A percentile compares a stretch with the other conserved stretches of the same genome.
phyloP scores from a whole-genome alignment of 2,113 vertebrate species.

The Proteles cristata region DNA sequence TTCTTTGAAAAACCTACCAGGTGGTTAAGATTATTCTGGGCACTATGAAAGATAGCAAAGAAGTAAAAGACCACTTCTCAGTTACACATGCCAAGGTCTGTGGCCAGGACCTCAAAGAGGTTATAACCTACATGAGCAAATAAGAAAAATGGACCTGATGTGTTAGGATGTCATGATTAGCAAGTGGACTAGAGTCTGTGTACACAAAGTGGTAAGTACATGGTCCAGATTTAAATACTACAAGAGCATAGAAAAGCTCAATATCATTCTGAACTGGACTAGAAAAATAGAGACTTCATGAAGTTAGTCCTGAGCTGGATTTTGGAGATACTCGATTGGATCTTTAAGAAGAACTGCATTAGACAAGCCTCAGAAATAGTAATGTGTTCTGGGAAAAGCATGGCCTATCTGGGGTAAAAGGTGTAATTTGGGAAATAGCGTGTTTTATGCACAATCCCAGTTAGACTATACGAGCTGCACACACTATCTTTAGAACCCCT shows the following conservation, averaged over 20 bases:
- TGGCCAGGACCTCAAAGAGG: background rate
- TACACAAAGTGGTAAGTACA: background rate
- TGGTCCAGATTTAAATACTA: background rate
- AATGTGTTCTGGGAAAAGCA: background rate
- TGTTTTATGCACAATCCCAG: background rate
- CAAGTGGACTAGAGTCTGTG: background rate
- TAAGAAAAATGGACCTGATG: background rate
- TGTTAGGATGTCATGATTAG: background rate
- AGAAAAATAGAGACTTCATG: background rate
- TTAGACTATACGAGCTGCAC: background rate
- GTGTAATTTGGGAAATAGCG: background rate
- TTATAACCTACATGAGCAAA: background rate
- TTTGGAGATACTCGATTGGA: background rate
- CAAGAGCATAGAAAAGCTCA: background rate
- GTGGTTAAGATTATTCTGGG: background rate
- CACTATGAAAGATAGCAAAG: background rate
- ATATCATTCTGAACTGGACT: background rate
- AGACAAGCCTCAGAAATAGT: background rate
- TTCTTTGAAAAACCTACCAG: slow-evolving; percentile 39
- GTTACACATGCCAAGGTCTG: background rate
- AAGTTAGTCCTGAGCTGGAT: background rate
- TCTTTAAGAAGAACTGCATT: slow-evolving; percentile 11
- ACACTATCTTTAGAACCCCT: background rate
- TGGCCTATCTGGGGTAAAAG: background rate
- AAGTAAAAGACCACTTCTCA: background rate